phyloP scores from a whole-genome alignment of 2,797 vertebrate genomes.

The Oophaga sylvatica region DNA sequence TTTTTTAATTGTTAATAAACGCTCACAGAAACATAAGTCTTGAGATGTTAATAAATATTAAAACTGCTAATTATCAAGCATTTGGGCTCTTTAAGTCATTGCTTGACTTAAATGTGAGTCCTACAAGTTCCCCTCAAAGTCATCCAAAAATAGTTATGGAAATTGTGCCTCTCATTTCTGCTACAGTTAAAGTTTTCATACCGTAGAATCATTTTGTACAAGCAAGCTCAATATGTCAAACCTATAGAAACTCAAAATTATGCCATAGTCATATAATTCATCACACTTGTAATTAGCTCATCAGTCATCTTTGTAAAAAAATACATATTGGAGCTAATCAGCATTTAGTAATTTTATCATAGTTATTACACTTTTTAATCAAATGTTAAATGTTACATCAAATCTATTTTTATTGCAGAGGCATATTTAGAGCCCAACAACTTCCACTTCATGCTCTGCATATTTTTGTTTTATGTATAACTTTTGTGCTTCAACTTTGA shows the following conservation, averaged over 20 bases:
- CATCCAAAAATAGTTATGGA: background rate
- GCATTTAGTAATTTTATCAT: constrained; percentile 12
- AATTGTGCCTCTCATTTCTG: background rate
- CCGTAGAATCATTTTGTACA: background rate
- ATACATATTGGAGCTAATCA: background rate
- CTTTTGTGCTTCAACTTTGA: background rate
- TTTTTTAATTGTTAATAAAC: background rate
- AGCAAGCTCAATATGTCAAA: background rate
- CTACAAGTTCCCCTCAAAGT: background rate
- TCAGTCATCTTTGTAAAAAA: background rate
- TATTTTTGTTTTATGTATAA: background rate
- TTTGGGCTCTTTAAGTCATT: background rate
- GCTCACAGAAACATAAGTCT: background rate
- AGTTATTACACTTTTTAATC: constrained; percentile 14
- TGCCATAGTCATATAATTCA: background rate
- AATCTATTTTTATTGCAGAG: constrained; percentile 4
- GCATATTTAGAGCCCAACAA: background rate
- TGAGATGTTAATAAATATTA: background rate
- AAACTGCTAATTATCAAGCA: background rate
- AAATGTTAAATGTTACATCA: background rate
- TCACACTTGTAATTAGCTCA: background rate
- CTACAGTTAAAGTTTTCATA: background rate
- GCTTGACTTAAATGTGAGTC: background rate
- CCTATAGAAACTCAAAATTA: background rate
- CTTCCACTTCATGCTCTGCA: background rate